Base-by-base conservation (phyloP, 1,140 invertebrate genomes). In the Microvelia longipes region DNA sequence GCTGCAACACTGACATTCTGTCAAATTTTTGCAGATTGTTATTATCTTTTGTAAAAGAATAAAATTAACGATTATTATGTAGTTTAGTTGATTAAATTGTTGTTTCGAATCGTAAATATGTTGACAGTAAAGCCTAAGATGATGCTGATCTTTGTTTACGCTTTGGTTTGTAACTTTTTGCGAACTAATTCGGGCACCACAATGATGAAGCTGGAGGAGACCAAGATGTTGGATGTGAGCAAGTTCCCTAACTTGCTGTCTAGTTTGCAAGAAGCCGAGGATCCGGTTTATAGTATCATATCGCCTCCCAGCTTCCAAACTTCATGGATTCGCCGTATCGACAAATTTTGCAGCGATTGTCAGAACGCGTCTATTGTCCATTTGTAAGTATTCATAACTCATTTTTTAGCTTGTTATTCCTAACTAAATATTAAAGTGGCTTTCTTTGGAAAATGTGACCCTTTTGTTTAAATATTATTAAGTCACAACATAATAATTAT, bases 151-250 rank as follows among this genome's bases (percentile, higher is more conserved):
- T 50, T 64, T 24, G 25, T 64, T 2, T 64, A 64, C 25, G 62
- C 62, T 2, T 24, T 64, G 5, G 62, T 26, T 5, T 64, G 62
- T 24, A 64, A 64, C 25, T 24, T 64, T 25, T 5, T 64, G 11
- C 5, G 24, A 5, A 64, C 62, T 15, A 64, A 64, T 24, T 64
- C 62, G 25, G 62, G 62, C 2, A 64, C 62, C 5, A 87, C 86
- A 68, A 81, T 90, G 76, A 90, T 88, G 88, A 87, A 86, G 80
- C 75, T 81, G 63, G 85, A 88, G 75, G 83, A 85, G 77, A 86
- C 84, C 35, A 86, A 85, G 81, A 87, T 89, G 71, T 81, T 87
- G 70, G 84, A 85, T 73, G 85, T 80, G 35, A 82, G 76, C 72
- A 79, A 79, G 61, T 80, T 84, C 76, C 78, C 81, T 66, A 83